Conservation (phyloP, 2,113 vertebrate genomes). For the Nyctibius bracteatus region DNA sequence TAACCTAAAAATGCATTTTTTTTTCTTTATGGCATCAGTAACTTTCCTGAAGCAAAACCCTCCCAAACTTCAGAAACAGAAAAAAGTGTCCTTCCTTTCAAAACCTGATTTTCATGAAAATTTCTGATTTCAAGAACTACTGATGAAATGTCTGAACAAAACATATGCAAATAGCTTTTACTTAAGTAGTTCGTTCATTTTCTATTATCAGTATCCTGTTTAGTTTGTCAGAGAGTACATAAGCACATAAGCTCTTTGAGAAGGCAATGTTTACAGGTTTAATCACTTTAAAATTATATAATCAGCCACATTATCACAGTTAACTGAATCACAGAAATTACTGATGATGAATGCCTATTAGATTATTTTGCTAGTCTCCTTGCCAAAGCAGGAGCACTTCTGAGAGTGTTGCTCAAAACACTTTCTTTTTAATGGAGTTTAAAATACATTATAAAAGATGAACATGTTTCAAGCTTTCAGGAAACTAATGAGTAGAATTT, state of each 20-base stretch:
- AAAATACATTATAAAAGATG: neutral
- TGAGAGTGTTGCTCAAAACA: neutral
- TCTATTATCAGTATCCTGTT: neutral
- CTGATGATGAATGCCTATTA: neutral
- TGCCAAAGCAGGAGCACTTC: neutral
- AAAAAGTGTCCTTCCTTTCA: neutral
- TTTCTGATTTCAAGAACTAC: neutral
- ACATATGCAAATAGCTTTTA: neutral
- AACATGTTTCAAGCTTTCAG: neutral
- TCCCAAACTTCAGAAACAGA: neutral
- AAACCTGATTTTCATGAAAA: neutral
- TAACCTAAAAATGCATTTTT: neutral
- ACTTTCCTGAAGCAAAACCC: neutral
- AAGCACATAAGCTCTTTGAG: neutral
- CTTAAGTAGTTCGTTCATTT: neutral
- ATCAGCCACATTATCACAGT: slow-evolving; percentile 26
- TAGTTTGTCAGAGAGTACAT: slow-evolving; percentile 4
- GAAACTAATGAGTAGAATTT: neutral
- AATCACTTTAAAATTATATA: slow-evolving; percentile 28
- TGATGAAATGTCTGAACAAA: neutral
- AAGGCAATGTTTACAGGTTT: slow-evolving; percentile 27
- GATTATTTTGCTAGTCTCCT: neutral
- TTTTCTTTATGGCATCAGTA: neutral
- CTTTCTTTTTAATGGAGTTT: neutral
- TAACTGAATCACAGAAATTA: slow-evolving; percentile 24